Evolutionary conservation across 1,140 invertebrate genomes (phyloP).

Genomic region (Cotesia typhae): DNA sequence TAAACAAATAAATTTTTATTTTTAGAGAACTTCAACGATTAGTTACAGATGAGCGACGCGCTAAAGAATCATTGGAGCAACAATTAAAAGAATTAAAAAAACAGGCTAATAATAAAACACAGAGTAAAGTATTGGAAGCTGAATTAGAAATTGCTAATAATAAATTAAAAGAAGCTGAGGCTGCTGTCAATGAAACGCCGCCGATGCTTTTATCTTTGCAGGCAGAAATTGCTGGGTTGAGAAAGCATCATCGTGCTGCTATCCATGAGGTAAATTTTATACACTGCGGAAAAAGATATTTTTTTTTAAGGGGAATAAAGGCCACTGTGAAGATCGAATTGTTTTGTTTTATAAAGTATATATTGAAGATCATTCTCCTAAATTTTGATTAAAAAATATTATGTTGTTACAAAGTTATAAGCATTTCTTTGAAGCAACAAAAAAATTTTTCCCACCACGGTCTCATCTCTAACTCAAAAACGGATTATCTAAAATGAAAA

Average conservation of each 20-base stretch:
- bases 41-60: conserved; percentile 69
- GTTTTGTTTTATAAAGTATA: too few species aligned
- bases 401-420: too few species aligned
- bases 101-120: conserved; percentile 64
- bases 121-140: conserved; percentile 69
- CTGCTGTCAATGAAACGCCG: conserved; percentile 70
- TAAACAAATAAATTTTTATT: conserved; percentile 2
- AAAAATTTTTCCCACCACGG: too few species aligned
- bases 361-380: too few species aligned
- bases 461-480: too few species aligned
- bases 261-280: conserved; percentile 68
- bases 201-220: conserved; percentile 74
- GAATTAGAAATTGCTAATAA: conserved; percentile 74
- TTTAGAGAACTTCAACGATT: conserved; percentile 73
- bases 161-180: conserved; percentile 70
- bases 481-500: too few species aligned
- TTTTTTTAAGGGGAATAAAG: too few species aligned
- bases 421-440: too few species aligned
- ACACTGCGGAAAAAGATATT: too few species aligned
- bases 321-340: too few species aligned
- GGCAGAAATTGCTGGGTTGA: conserved; percentile 75
- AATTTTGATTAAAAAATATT: too few species aligned
- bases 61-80: conserved; percentile 72
- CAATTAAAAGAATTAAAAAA: conserved; percentile 67
- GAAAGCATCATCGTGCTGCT: conserved; percentile 74